Base-by-base conservation (phyloP, 2,888 invertebrate species). In the Ornithoptera alexandrae region DNA sequence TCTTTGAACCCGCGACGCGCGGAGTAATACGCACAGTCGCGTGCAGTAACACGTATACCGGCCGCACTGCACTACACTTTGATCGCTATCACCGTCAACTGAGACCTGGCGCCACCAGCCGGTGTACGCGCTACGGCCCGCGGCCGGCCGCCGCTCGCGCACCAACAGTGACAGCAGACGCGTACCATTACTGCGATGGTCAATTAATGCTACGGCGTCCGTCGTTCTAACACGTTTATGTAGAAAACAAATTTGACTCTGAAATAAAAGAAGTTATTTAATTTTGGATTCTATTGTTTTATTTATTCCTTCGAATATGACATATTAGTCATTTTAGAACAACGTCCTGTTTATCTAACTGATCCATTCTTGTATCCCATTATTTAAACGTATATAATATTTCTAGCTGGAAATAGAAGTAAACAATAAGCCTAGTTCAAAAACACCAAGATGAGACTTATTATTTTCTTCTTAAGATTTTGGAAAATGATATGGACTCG, bases 251-350 rank as follows among this genome's bases (percentile, higher is more conserved):
- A 92, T 90, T 92, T 91, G 91, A 92, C 90, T 92, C 89, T 92
- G 90, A 91, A 90, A 91, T 92, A 92, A 92, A 92, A 91, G 90
- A 92, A 91, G 90, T 91, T 92, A 92, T 92, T 92, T 92, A 92
- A 92, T 92, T 92, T 92, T 92, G 90, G 90, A 92, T 82, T 72
- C 80, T 79, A 79, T 87, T 80, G 91, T 92, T 92, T 92, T 76
- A 89, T 89, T 90, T 84, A 22, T 60, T 39, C 46, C 58, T 24
- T 7, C 39, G 39, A 8, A 7, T 8, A 39, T 39, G 39, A 39
- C 1, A 10, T 7, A 10, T 39, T 1, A 39, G 39, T 39, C 8
- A 10, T 39, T 39, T 39, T 39, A 39, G 7, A 39, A 39, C 39
- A 39, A 1, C 1, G 39, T 39, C 30, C 30, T 30, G 30, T 30